Base-by-base conservation (phyloP, 2,113 vertebrate genomes). In the Ictidomys tridecemlineatus region DNA sequence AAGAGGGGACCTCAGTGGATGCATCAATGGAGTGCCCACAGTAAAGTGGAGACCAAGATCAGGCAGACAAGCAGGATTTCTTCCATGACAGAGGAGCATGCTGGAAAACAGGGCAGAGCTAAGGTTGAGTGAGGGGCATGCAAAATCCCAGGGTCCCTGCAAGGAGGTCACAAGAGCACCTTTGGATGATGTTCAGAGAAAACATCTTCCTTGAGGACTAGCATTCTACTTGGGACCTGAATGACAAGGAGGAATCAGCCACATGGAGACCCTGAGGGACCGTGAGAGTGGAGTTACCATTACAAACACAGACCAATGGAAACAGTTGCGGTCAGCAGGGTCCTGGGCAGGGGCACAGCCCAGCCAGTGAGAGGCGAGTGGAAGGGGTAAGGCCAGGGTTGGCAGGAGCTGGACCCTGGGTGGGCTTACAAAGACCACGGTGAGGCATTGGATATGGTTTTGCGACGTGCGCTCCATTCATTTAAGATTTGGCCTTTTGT, bases 321-420 rank as follows among this genome's bases (percentile, higher is more conserved):
- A 20, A 22, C 34, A 73, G 48, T 16, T 14, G 51, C 4, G n/a
- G 16, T 30, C 18, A 61, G 53, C 53, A 4, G 53, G 53, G 5
- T 17, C 53, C 53, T 56, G 53, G 13, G 4, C 53, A 56, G 53
- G 53, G 53, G 53, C 53, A 20, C 53, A 56, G 11, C 51, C 42
- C 6, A 3, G 37, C 10, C 30, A 1, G 3, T 9, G 70, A 14
- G 10, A 37, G 6, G 10, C 2, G 26, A 11, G 12, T 5, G 20
- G 65, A 8, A 74, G 11, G 53, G 18, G 32, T 17, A 3, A 61
- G 51, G 37, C 37, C 11, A 5, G 28, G 14, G 10, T 1, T 10
- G 34, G 11, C 45, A 22, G 45, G 20, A 45, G 24, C n/a, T 42
- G 0, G 42, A 51, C 28, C 61, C 61, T 11, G 9, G 24, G 34